Evolutionary conservation across 2,888 invertebrate species (phyloP).

Genomic region (Eupeodes latifasciatus): DNA sequence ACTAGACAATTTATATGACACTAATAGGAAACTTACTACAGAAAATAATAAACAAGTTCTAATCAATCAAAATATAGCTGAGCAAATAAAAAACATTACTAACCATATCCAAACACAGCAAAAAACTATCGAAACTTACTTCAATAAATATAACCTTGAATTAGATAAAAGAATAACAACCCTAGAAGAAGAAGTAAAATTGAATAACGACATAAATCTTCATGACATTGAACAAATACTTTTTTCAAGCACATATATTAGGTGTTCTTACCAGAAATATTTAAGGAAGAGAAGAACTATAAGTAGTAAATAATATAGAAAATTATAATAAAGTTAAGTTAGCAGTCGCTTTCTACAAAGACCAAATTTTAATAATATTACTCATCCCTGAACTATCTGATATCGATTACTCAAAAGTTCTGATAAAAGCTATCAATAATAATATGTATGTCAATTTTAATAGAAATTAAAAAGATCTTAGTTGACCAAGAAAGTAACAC

Average conservation of each 20-base stretch:
- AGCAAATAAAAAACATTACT: constrained; percentile 45
- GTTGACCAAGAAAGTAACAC: constrained; percentile 10
- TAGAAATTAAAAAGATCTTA: constrained; percentile 7
- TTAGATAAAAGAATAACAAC: constrained; percentile 67
- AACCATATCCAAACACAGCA: constrained; percentile 34
- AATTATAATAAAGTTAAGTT: too few species aligned
- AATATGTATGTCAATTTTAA: constrained; percentile 7
- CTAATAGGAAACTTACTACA: constrained; percentile 21
- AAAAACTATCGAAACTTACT: constrained; percentile 27
- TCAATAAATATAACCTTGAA: constrained; percentile 46
- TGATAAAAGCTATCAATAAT: not conserved
- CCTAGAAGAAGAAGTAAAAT: too few species aligned
- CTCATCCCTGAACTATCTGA: not conserved
- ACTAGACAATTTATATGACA: constrained; percentile 10
- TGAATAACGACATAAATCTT: too few species aligned
- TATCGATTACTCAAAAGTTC: constrained; percentile 21
- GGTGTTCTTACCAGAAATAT: constrained; percentile 70
- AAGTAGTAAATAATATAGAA: too few species aligned
- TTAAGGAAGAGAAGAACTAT: constrained; percentile 8
- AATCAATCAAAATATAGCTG: constrained; percentile 13
- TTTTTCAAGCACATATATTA: constrained; percentile 73
- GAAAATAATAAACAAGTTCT: constrained; percentile 34
- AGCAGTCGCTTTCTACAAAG: too few species aligned
- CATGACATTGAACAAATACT: constrained; percentile 67
- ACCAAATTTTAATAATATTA: not conserved